Percentiles rank a stretch among this genome's conserved stretches.
phyloP scores from a whole-genome alignment of 1,140 invertebrate genomes.

The Diorhabda elongata region DNA sequence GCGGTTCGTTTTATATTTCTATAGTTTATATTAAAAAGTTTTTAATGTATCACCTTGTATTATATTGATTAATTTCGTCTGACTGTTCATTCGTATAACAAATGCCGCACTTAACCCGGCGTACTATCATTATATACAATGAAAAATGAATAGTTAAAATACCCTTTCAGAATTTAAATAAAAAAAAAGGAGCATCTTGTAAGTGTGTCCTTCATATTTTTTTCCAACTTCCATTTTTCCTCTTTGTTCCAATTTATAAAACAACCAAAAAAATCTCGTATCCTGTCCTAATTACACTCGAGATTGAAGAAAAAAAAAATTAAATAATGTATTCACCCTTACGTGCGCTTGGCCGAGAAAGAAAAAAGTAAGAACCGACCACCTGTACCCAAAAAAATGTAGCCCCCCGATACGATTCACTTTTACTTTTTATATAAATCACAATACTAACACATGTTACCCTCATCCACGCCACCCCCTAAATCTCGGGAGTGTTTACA shows the following conservation, averaged over 20 bases:
- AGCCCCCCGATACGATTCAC: conserved; percentile 18
- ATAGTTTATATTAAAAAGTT: too few species aligned
- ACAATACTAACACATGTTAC: conserved; percentile 23
- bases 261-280: conserved; percentile 15
- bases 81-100: too few species aligned
- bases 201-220: conserved; percentile 9
- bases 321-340: conserved; percentile 17
- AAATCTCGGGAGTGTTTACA: conserved; percentile 22
- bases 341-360: not conserved
- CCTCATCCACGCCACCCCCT: conserved; percentile 17
- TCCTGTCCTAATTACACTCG: conserved; percentile 16
- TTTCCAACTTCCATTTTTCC: conserved; percentile 4
- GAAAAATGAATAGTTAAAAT: not conserved
- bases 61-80: too few species aligned
- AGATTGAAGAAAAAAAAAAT: not conserved
- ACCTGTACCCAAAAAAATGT: conserved; percentile 21
- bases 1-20: too few species aligned
- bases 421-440: conserved; percentile 25
- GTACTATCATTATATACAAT: not conserved
- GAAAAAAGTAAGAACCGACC: conserved; percentile 18
- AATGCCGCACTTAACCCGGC: too few species aligned
- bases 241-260: conserved; percentile 7
- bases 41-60: too few species aligned
- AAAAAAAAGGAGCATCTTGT: conserved; percentile 15
- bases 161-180: not conserved